Evolutionary conservation across 2,888 invertebrate species (phyloP), one percentile per base, ranked within the genome.

Genomic region (Drepana falcataria): DNA sequence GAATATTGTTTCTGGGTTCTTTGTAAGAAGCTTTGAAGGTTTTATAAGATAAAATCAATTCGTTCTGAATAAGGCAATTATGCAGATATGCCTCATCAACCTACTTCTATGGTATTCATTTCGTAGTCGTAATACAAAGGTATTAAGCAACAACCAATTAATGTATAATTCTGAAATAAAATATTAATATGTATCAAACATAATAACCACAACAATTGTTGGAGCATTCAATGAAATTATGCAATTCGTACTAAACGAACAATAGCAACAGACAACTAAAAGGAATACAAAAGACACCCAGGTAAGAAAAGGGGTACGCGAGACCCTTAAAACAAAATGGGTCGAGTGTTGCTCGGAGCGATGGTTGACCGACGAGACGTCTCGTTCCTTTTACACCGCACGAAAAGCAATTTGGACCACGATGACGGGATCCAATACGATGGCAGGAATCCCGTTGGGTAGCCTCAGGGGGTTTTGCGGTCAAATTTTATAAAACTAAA

Each of bases 381-480:
- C 76, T 77, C 76, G 68, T 79, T 83, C 81, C 71, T 83, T 81
- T 85, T 84, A 76, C 75, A 67, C 67, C 63, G 75, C 78, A 83
- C 76, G 86, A 88, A 89, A 89, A 87, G 80, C 81, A 85, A 87
- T 88, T 87, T 88, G 79, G 83, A 78, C 75, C 76, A 79, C 73
- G 80, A 77, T 75, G 83, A 83, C 81, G 84, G 83, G 78, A 77
- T 75, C 81, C 84, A 78, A 80, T 81, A 85, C 83, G 88, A 89
- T 89, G 86, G 85, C 87, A 85, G 85, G 88, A 87, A 85, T 87
- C 85, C 88, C 88, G 87, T 88, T 85, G 89, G 77, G 80, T 79
- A 78, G 86, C 87, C 87, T 74, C 80, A 76, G 84, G 85, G 76
- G 81, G 65, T 60, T 66, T 63, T 68, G 66, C 68, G 66, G 61